phyloP scores from a whole-genome alignment of 2,113 vertebrate species.

The Xyrauchen texanus region DNA sequence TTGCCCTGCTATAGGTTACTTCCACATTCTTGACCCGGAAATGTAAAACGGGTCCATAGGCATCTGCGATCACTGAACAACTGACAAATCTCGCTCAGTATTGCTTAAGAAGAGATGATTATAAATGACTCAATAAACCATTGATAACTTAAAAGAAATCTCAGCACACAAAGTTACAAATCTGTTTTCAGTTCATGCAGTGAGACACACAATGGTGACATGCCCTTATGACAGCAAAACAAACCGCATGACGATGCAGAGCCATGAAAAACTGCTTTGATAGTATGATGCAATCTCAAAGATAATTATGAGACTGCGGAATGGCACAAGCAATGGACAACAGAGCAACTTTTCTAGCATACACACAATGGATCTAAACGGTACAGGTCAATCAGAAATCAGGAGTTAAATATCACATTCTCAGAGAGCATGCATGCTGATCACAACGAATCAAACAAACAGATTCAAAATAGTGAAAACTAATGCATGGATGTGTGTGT shows the following conservation, averaged over 20 bases:
- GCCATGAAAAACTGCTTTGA: neutral
- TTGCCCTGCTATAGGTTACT: too few relatives aligned
- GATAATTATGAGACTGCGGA: neutral
- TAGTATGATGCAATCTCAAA: neutral
- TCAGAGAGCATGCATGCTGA: constrained; percentile 32
- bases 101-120: neutral
- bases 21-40: too few relatives aligned
- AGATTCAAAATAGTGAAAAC: neutral
- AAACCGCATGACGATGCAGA: constrained; percentile 1
- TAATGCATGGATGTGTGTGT: neutral
- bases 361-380: constrained; percentile 30
- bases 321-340: constrained; percentile 20
- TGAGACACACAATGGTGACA: constrained; percentile 7
- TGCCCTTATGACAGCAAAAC: constrained; percentile 15
- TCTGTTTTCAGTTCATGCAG: constrained; percentile 12
- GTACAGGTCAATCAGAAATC: neutral
- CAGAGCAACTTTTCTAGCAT: constrained; percentile 12
- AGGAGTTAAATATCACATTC: constrained; percentile 7
- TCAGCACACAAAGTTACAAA: neutral
- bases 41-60: too few relatives aligned
- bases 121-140: neutral
- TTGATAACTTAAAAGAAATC: neutral
- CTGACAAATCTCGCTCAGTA: neutral
- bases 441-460: constrained; percentile 43
- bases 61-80: neutral